Evolutionary conservation across 2,888 invertebrate species (phyloP).

Genomic region (Lasioglossum villosulum): DNA sequence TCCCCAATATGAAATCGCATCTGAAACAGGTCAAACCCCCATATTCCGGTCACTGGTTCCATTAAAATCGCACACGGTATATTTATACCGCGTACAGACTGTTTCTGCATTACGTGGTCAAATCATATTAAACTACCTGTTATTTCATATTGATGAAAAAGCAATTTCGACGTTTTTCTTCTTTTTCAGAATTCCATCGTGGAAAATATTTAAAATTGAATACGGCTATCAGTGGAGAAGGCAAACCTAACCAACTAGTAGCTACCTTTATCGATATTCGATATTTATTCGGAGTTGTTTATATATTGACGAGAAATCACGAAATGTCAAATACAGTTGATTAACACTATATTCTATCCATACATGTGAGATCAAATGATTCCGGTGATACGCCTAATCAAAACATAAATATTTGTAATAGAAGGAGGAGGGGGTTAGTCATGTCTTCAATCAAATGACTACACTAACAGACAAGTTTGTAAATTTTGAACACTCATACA

Average conservation of each 20-base stretch:
- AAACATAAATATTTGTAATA: neutral
- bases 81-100: neutral
- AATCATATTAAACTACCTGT: neutral
- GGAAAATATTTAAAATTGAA: neutral
- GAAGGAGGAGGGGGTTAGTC: neutral
- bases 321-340: neutral
- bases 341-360: neutral
- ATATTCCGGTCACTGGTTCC: conserved; percentile 10
- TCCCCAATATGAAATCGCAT: neutral
- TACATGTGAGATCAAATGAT: neutral
- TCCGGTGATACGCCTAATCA: neutral
- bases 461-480: neutral
- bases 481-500: neutral
- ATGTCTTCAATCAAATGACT: neutral
- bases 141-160: neutral
- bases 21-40: neutral
- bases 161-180: neutral
- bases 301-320: neutral
- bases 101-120: neutral
- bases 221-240: neutral
- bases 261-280: neutral
- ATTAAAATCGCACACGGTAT: neutral
- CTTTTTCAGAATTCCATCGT: too few species aligned
- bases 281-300: neutral
- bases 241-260: neutral